Base-by-base conservation (phyloP, 2,113 vertebrate species). In the Gavia stellata region DNA sequence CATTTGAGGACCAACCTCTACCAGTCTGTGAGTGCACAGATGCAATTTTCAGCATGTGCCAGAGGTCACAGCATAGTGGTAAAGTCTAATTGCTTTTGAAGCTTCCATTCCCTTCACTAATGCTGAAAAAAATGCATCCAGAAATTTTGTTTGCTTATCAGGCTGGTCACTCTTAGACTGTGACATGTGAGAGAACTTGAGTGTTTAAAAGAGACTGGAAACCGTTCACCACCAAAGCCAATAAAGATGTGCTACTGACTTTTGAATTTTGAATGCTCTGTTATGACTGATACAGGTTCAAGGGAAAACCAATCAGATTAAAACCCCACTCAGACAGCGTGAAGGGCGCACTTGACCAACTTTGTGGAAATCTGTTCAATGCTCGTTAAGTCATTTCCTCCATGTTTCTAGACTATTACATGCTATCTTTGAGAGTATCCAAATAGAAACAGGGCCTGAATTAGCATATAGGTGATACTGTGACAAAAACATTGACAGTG, bases 281-380 rank as follows among this genome's bases (percentile, higher is more conserved):
- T 55, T 84, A n/a, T 28, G 18, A 65, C 40, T 42, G 18, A 7
- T 49, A 14, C 12, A 34, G 24, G 13, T 50, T 86, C n/a, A 62
- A 68, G 38, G 45, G 28, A 38, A 80, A 73, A 52, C 2, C 24
- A 40, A 34, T 66, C 66, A 66, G 45, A 47, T 26, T 31, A 18
- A 90, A 63, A 17, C 0, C 11, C 1, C 14, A 25, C 12, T 59
- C 20, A 33, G 20, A 40, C 4, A 40, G 6, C 24, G 42, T 59
- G 38, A 80, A 66, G 7, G 12, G 8, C 0, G 0, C 17, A 53
- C 24, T 31, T 1, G 4, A 36, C 14, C 6, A 78, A 9, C 17
- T 47, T 40, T 58, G 17, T 71, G 36, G 2, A 78, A 33, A 63
- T 47, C 38, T 80, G 12, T 52, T 53, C 52, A 66, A 47, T 40